These are phyloP conservation scores for Exaiptasia diaphana DNA, from an alignment of 64 coral and sea anemone genomes.

Conservation along the genomic window DNA sequence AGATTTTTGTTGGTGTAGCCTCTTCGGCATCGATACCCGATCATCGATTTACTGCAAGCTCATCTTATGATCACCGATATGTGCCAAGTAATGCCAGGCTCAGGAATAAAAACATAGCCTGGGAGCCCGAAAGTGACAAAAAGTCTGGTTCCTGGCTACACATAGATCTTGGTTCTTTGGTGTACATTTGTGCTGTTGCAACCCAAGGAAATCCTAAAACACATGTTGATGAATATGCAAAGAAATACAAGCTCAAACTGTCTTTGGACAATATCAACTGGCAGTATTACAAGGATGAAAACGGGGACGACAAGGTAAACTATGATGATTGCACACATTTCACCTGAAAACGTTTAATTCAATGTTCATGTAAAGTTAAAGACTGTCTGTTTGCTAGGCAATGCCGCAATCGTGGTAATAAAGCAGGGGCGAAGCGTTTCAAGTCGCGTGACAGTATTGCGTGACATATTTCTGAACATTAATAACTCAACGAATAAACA, in stretches of 20 bases:
- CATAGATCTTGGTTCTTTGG: background rate
- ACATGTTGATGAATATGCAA: background rate
- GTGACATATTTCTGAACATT: too few relatives aligned
- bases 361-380: too few relatives aligned
- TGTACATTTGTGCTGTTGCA: background rate
- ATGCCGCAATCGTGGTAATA: too few relatives aligned
- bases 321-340: too few relatives aligned
- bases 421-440: too few relatives aligned
- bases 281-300: background rate
- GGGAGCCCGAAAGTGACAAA: background rate
- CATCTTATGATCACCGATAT: background rate
- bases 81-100: background rate
- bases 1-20: background rate
- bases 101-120: background rate
- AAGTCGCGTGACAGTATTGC: too few relatives aligned
- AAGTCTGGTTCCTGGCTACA: background rate
- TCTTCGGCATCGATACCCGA: background rate
- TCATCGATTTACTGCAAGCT: constrained; percentile 11
- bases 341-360: too few relatives aligned
- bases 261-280: background rate
- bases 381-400: too few relatives aligned
- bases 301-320: constrained; percentile 2
- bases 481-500: too few relatives aligned
- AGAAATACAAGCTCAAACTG: background rate
- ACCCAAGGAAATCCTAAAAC: background rate